Percentiles rank a stretch among this genome's conserved stretches.
Evolutionary conservation across 2,888 invertebrate genomes (phyloP).

Genomic region (Himalopsyche anomala): DNA sequence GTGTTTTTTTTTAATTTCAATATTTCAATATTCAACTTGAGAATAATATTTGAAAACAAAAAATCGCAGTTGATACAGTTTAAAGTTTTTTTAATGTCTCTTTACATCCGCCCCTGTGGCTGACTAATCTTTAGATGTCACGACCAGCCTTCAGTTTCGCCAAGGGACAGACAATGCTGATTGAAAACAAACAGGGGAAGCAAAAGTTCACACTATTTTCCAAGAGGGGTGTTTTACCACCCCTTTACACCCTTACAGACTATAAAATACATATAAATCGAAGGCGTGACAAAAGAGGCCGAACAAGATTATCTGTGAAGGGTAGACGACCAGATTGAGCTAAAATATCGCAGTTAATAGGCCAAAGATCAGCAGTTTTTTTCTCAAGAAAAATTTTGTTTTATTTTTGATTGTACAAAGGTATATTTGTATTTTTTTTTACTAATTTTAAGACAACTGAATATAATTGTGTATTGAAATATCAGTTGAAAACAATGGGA

Average conservation of each 20-base stretch:
- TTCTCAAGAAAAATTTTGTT: background rate
- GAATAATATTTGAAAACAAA: too few species aligned
- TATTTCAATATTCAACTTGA: too few species aligned
- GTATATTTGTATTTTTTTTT: background rate
- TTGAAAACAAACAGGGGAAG: constrained; percentile 62
- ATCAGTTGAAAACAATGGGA: too few species aligned
- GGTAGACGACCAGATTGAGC: background rate
- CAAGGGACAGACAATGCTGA: constrained; percentile 55
- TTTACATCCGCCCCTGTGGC: background rate
- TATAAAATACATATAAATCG: constrained; percentile 63
- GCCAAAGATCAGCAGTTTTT: constrained; percentile 10
- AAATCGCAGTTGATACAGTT: too few species aligned
- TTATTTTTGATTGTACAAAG: background rate
- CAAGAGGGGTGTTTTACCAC: constrained; percentile 3
- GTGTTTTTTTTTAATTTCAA: too few species aligned
- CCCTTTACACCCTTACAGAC: constrained; percentile 32
- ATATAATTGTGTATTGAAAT: too few species aligned
- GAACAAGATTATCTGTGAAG: constrained; percentile 51
- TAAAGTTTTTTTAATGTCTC: background rate
- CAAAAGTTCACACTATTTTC: constrained; percentile 48
- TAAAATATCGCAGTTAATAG: constrained; percentile 20
- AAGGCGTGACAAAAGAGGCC: constrained; percentile 57
- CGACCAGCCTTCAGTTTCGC: constrained; percentile 41
- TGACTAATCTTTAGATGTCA: constrained; percentile 14
- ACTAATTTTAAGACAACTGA: too few species aligned